A percentile compares a stretch with the other conserved stretches of the same genome.
phyloP scores from a whole-genome alignment of 1,140 invertebrate species.

The Eriosoma lanigerum region DNA sequence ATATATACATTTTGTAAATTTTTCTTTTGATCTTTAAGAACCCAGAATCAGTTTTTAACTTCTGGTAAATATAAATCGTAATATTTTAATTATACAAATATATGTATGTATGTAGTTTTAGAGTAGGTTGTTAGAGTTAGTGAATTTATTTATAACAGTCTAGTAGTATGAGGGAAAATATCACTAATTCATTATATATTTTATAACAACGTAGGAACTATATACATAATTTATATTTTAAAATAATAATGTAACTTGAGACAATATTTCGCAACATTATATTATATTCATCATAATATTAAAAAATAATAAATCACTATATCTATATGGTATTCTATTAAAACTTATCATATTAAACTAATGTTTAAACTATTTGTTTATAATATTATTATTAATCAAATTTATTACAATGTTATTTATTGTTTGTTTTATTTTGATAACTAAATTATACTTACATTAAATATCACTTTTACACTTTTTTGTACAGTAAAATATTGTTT shows the following conservation, averaged over 20 bases:
- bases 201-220: background rate
- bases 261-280: too few species aligned
- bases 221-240: background rate
- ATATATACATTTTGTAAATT: background rate
- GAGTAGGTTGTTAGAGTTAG: background rate
- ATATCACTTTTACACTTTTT: too few species aligned
- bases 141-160: background rate
- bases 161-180: background rate
- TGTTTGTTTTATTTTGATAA: background rate
- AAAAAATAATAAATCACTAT: background rate
- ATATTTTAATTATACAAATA: background rate
- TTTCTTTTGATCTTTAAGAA: background rate
- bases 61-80: background rate
- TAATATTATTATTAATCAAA: background rate
- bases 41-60: too few species aligned
- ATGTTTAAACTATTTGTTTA: background rate
- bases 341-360: conserved; percentile 6
- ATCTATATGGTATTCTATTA: background rate
- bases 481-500: too few species aligned
- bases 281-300: too few species aligned
- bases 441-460: background rate
- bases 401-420: background rate
- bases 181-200: background rate
- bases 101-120: background rate
- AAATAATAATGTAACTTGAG: background rate